These are phyloP conservation scores for Pogoniulus pusillus DNA, from an alignment of 2,797 vertebrate genomes.

Conservation along the genomic window DNA sequence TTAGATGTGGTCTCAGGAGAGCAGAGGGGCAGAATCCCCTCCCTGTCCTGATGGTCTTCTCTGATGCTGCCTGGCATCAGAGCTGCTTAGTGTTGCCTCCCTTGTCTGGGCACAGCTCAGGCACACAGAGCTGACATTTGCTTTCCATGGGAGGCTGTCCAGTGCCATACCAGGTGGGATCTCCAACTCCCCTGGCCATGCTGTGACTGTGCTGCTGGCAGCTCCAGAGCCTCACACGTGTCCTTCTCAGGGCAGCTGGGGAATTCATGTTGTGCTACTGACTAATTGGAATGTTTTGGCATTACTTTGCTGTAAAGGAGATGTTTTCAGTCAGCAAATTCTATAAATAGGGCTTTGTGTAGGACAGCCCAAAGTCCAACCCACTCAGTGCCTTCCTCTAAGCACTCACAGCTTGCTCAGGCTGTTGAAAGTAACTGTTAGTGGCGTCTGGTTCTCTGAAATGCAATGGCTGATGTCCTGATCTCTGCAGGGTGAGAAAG, in stretches of 20 bases:
- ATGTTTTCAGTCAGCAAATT: not conserved
- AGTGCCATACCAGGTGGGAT: not conserved
- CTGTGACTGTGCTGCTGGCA: not conserved
- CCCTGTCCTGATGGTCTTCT: not conserved
- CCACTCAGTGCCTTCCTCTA: not conserved
- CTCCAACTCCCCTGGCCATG: not conserved
- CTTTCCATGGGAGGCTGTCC: not conserved
- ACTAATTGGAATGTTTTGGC: not conserved
- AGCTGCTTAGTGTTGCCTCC: not conserved
- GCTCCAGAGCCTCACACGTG: fast-evolving
- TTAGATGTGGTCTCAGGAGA: too few species aligned
- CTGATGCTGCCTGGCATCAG: not conserved
- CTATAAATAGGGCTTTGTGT: not conserved
- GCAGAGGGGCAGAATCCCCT: too few species aligned
- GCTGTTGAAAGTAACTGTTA: not conserved
- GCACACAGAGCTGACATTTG: not conserved
- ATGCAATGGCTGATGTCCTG: not conserved
- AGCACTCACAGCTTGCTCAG: not conserved
- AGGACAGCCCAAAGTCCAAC: not conserved
- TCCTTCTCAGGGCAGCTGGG: not conserved
- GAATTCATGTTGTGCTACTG: not conserved
- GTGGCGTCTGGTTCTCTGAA: not conserved
- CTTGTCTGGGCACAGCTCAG: not conserved
- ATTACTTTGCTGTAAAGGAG: not conserved
- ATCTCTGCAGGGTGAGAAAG: not conserved